phyloP scores from a whole-genome alignment of 2,113 vertebrate species.

The Camarhynchus parvulus region DNA sequence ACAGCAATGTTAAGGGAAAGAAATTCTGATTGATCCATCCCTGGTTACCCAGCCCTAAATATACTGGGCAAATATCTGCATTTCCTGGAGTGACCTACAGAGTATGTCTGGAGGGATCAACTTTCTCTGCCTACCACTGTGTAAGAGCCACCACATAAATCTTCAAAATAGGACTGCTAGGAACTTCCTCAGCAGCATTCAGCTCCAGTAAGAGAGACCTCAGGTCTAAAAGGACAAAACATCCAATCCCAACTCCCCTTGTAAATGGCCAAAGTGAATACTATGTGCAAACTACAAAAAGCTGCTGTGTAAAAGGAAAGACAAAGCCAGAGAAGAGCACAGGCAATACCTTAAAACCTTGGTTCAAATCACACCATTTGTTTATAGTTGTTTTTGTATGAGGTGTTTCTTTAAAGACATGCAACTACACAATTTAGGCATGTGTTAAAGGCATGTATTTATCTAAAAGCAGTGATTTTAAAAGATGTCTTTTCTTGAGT shows the following conservation, averaged over 20 bases:
- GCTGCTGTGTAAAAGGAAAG: neutral
- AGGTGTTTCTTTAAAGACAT: neutral
- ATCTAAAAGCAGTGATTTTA: slow-evolving; percentile 13
- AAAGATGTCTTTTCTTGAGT: neutral
- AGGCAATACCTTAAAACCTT: neutral
- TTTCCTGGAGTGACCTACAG: neutral
- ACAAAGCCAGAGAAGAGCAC: neutral
- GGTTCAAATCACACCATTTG: neutral
- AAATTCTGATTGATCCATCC: neutral
- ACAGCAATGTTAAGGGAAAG: neutral
- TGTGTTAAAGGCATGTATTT: neutral
- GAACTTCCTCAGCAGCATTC: neutral
- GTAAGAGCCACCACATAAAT: neutral
- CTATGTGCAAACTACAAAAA: neutral
- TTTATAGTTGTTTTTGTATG: neutral
- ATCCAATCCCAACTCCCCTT: neutral
- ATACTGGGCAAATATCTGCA: neutral
- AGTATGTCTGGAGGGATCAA: neutral
- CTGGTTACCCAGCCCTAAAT: neutral
- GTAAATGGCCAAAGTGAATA: neutral
- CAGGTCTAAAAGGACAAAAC: neutral
- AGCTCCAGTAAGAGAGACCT: neutral
- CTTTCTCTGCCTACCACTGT: neutral
- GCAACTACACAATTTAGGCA: neutral
- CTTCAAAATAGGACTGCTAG: neutral